phyloP scores from a whole-genome alignment of 2,797 vertebrate species.

The Balearica regulorum region DNA sequence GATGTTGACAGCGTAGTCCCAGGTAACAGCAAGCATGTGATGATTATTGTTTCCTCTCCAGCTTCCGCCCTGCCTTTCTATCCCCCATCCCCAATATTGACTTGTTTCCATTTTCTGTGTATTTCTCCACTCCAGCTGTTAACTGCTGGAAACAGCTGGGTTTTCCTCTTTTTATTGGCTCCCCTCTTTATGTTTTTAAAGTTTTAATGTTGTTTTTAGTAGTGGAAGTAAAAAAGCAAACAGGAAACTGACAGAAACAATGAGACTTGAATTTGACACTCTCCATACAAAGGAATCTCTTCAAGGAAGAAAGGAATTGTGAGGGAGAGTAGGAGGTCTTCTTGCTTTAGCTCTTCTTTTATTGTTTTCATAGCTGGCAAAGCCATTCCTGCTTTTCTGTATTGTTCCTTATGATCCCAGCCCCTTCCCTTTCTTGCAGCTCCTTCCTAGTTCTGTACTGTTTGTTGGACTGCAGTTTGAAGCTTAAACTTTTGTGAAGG shows the following conservation, averaged over 20 bases:
- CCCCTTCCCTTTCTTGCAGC: background rate
- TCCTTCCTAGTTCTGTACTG: background rate
- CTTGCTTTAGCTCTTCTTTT: conserved; percentile 41
- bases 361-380: background rate
- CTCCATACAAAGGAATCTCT: conserved; percentile 28
- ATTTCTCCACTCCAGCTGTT: conserved; percentile 61
- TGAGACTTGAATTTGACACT: conserved; percentile 48
- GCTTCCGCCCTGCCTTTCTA: background rate
- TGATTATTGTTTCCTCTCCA: conserved; percentile 51
- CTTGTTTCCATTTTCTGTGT: conserved; percentile 45
- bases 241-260: conserved; percentile 72
- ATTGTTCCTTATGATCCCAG: background rate
- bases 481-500: background rate
- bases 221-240: conserved; percentile 69
- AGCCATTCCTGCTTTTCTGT: conserved; percentile 45
- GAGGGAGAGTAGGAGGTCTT: conserved; percentile 7
- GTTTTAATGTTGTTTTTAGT: conserved; percentile 35
- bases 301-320: conserved; percentile 7
- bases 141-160: conserved; percentile 70
- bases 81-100: background rate
- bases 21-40: conserved; percentile 75
- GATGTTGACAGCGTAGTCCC: conserved; percentile 80
- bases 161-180: conserved; percentile 49
- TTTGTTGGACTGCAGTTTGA: background rate
- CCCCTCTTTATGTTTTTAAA: conserved; percentile 30